Evolutionary conservation across 1,140 invertebrate species (phyloP).

Genomic region (Drosophila lini): DNA sequence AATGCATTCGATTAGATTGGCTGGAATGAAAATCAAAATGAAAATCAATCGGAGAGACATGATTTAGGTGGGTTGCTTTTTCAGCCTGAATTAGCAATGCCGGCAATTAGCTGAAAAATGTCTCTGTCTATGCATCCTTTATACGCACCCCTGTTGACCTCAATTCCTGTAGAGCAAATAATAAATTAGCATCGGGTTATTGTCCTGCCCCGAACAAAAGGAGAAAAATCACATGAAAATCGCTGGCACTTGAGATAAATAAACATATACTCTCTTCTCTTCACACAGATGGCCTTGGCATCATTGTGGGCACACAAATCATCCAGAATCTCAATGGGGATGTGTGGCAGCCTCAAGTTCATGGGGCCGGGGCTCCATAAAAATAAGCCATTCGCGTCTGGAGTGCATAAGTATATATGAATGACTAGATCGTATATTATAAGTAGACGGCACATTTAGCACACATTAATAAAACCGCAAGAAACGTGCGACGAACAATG

Average conservation of each 20-base stretch:
- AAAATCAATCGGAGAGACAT: constrained; percentile 39
- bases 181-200: constrained; percentile 43
- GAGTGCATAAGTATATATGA: constrained; percentile 47
- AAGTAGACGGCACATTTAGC: constrained; percentile 73
- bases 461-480: constrained; percentile 78
- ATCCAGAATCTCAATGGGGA: constrained; percentile 21
- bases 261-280: constrained; percentile 28
- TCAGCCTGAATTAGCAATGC: constrained; percentile 29
- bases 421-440: constrained; percentile 67
- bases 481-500: constrained; percentile 66
- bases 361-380: constrained; percentile 45
- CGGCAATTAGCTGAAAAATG: constrained; percentile 32
- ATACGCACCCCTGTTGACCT: constrained; percentile 1
- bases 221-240: constrained; percentile 57
- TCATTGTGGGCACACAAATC: constrained; percentile 56
- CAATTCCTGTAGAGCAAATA: constrained; percentile 17
- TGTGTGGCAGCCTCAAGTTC: constrained; percentile 27
- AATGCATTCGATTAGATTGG: constrained; percentile 46
- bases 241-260: constrained; percentile 60
- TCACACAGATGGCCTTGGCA: constrained; percentile 61
- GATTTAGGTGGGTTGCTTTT: constrained; percentile 18
- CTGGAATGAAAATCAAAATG: constrained; percentile 41
- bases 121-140: neutral
- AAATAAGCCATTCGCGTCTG: constrained; percentile 46
- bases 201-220: constrained; percentile 13